phyloP scores from a whole-genome alignment of 2,113 vertebrate species.

The Procavia capensis region DNA sequence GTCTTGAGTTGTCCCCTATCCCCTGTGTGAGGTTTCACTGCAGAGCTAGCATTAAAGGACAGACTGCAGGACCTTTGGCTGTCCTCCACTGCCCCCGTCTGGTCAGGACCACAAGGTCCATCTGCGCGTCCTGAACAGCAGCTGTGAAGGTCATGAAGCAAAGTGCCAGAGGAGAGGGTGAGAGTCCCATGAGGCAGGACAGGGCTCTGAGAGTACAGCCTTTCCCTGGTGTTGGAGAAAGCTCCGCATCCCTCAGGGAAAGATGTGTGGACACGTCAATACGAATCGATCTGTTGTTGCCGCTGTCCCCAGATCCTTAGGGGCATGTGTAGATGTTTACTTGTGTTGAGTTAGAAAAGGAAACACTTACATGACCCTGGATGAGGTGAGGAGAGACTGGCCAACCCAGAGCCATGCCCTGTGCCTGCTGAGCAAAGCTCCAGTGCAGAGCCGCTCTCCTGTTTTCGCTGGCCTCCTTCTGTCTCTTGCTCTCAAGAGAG shows the following conservation, averaged over 20 bases:
- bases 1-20: background rate
- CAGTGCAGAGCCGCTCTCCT: background rate
- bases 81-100: slow-evolving; percentile 47
- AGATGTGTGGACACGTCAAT: no score
- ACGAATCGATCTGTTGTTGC: no score
- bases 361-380: background rate
- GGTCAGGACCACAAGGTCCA: background rate
- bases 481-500: background rate
- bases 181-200: background rate
- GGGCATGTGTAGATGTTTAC: background rate
- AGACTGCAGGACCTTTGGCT: background rate
- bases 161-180: background rate
- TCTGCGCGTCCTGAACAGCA: accelerated
- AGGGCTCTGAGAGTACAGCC: background rate
- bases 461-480: background rate
- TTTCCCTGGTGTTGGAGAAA: background rate
- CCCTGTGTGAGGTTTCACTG: background rate
- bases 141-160: background rate
- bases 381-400: background rate
- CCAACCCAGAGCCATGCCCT: background rate
- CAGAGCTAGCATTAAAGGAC: background rate
- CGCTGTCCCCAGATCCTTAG: background rate
- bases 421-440: background rate
- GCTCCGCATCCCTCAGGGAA: no score
- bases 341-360: background rate